phyloP scores from a whole-genome alignment of 1,140 invertebrate species.

The Brachionus angularis region DNA sequence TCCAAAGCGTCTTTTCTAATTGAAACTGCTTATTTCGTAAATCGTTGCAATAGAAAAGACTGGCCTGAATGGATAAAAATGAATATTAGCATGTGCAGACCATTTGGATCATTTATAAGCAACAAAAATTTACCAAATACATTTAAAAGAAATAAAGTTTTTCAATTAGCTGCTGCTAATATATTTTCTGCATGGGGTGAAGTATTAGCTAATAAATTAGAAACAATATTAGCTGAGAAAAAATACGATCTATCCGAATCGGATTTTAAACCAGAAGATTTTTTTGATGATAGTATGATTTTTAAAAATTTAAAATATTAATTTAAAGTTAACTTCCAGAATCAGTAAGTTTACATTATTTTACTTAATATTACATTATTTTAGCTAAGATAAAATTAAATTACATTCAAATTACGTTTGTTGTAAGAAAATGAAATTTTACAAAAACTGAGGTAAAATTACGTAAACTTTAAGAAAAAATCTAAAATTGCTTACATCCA shows the following conservation, averaged over 20 bases:
- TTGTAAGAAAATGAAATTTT: too few relatives aligned
- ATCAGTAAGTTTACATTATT: not conserved
- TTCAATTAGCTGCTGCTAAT: slow-evolving; percentile 37
- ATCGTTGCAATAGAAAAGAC: slow-evolving; percentile 91
- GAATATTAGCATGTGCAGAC: slow-evolving; percentile 69
- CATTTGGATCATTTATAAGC: slow-evolving; percentile 48
- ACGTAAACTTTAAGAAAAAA: too few relatives aligned
- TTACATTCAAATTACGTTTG: too few relatives aligned
- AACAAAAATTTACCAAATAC: slow-evolving; percentile 9
- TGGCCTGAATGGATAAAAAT: slow-evolving; percentile 94
- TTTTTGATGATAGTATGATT: slow-evolving; percentile 80
- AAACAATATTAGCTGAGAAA: slow-evolving; percentile 15
- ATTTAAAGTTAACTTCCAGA: not conserved
- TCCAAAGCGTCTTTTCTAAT: slow-evolving; percentile 80
- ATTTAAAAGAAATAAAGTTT: slow-evolving; percentile 17
- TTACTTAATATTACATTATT: too few relatives aligned
- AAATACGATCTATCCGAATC: slow-evolving; percentile 31
- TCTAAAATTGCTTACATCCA: too few relatives aligned
- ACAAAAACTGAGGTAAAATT: too few relatives aligned
- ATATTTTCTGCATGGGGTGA: slow-evolving; percentile 39
- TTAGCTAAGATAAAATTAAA: too few relatives aligned
- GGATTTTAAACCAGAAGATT: slow-evolving; percentile 70
- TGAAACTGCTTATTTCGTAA: slow-evolving; percentile 92
- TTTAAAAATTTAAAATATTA: not conserved
- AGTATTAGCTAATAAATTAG: not conserved